A percentile compares a stretch with the other conserved stretches of the same genome.
Evolutionary conservation across 2,113 vertebrate genomes (phyloP).

Genomic region (Oxyura jamaicensis): DNA sequence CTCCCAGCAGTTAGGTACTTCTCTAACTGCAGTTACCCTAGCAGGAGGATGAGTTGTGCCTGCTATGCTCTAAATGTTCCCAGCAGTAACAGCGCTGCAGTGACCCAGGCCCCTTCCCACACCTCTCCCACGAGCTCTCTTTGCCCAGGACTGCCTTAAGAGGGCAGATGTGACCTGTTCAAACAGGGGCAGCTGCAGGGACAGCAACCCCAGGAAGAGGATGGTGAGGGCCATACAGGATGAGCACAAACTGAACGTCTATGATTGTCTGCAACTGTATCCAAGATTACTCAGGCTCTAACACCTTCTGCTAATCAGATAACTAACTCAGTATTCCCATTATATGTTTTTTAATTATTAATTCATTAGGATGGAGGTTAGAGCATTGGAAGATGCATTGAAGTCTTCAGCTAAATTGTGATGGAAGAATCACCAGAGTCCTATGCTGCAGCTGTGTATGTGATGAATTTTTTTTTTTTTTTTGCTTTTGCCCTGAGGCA

Average conservation of each 20-base stretch:
- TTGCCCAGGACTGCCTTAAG: not conserved
- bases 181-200: not conserved
- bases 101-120: not conserved
- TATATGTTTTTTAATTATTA: slow-evolving; percentile 31
- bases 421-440: not conserved
- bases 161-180: not conserved
- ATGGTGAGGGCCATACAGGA: not conserved
- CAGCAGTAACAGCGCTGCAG: not conserved
- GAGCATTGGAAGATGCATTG: not conserved
- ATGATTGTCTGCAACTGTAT: not conserved
- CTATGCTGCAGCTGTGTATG: not conserved
- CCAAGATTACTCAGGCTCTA: not conserved
- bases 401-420: not conserved
- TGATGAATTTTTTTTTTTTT: not conserved
- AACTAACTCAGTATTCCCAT: slow-evolving; percentile 17
- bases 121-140: not conserved
- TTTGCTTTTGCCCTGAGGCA: slow-evolving; percentile 7
- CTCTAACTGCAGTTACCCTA: not conserved
- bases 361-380: slow-evolving; percentile 27
- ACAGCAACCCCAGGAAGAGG: not conserved
- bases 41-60: not conserved
- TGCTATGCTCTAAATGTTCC: not conserved
- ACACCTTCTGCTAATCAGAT: not conserved
- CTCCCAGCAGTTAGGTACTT: not conserved
- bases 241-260: not conserved